Evolutionary conservation across 2,797 vertebrate species (phyloP), one percentile per base, ranked within the genome.

Genomic region (Cephalopachus bancanus): DNA sequence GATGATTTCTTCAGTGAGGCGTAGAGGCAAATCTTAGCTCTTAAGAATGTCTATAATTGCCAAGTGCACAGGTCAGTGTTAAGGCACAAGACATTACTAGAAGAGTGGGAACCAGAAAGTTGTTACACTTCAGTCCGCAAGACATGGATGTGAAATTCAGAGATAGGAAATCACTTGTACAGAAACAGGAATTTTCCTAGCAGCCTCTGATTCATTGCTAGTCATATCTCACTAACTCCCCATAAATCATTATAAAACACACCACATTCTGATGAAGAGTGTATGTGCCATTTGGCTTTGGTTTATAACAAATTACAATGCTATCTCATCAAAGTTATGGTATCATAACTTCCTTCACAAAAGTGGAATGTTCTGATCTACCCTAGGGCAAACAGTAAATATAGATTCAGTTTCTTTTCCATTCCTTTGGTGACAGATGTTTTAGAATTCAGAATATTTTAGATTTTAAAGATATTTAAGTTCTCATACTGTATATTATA

Each of bases 401-500:
- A 62, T 8, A 69, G 53, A 84, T 62, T 17, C 49, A 1, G 30
- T 55, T 51, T 28, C 7, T 85, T 92, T 89, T 51, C 65, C 44
- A 80, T 89, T 83, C 79, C 0, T 64, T 80, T 57, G 51, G 37
- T 17, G 16, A 8, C 16, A 17, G 19, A 14, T 67, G 24, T 85
- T 37, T 89, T 57, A 11, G 74, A 95, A 51, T 74, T 88, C 33
- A 76, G 24, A 89, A 59, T 78, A 44, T 90, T 92, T 95, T 80
- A 80, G 71, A 81, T 44, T 89, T 95, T 59, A 44, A 92, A 81
- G 24, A 83, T 83, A 1, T 65, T 78, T 60, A 75, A 53, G 6
- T 76, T 17, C 1, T 49, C 55, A 16, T 26, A 33, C 17, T 79
- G 2, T 57, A 44, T 59, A 53, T 84, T 89, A 17, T 3, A 30